Base-by-base conservation (phyloP, 2,888 invertebrate species). In the Temnothorax unifasciatus region DNA sequence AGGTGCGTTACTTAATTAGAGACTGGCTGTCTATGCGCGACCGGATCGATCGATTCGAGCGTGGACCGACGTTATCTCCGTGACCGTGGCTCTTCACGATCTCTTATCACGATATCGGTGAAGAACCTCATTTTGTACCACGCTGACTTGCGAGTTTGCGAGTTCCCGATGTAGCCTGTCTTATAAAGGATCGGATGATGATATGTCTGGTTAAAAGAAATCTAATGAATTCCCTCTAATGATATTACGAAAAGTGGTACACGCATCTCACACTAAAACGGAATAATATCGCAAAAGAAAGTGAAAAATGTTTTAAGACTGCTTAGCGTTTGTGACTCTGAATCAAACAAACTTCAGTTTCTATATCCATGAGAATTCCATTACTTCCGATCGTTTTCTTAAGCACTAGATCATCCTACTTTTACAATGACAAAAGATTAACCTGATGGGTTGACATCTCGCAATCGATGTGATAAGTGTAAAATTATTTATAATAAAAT, bases 1-100 rank as follows among this genome's bases (percentile, higher is more conserved):
- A 77, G n/a, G 69, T 81, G 29, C 76, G 66, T 44, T 90, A 90
- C 77, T 68, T 88, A 64, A 86, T 88, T 57, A 75, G 82, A 15
- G 59, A 82, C 41, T 76, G 83, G 15, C 38, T 89, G 84, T 34
- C 50, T 85, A 66, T 83, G 90, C 18, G 74, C 76, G 41, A 75
- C 29, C 73, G 69, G 82, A 59, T 15, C 79, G 82, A 71, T n/a
- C 79, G 21, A 71, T 50, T 47, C 25, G 44, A 3, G 6, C 34
- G 44, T 47, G 59, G 34, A 79, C 18, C 18, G 18, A 44, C 29
- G 74, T 34, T 34, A 59, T 73, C 21, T 73, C 73, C n/a, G 59
- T 59, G 52, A 59, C 44, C 11, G 13, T 47, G 47, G 18, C 34
- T 71, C 34, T 59, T 79, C 18, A n/a, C 21, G 57, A 34, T 57